Conservation (phyloP, 2,113 vertebrate genomes). For the Toxotes chatareus region DNA sequence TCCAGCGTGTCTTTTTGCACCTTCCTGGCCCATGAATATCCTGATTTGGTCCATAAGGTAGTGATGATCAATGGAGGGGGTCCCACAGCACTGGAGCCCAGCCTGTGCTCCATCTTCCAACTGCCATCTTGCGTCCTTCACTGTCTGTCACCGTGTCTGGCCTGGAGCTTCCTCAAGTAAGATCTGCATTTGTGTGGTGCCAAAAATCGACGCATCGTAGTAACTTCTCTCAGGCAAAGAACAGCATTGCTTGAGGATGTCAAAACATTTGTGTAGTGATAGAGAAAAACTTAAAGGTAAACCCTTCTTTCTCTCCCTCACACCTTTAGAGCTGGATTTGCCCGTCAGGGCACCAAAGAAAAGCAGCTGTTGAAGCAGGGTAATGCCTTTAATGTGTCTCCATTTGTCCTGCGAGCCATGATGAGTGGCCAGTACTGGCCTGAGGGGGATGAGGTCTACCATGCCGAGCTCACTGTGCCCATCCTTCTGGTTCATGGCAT, state of each 20-base stretch:
- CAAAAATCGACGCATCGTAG: neutral
- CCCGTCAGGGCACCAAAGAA: slow-evolving; percentile 96
- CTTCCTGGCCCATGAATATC: slow-evolving; percentile 97
- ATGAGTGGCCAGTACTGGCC: slow-evolving; percentile 99
- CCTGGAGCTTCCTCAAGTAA: slow-evolving; percentile 99
- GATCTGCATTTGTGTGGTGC: slow-evolving; percentile 39
- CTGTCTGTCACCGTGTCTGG: slow-evolving; percentile 95
- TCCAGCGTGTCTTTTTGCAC: slow-evolving; percentile 97
- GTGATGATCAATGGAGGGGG: slow-evolving; percentile 98
- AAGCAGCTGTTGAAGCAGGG: slow-evolving; percentile 96
- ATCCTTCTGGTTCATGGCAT: slow-evolving; percentile 95
- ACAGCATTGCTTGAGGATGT: neutral
- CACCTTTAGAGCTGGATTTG: slow-evolving; percentile 91
- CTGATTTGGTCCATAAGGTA: slow-evolving; percentile 96
- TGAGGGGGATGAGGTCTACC: slow-evolving; percentile 96
- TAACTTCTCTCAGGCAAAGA: neutral
- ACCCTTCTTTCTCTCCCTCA: neutral
- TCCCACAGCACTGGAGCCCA: slow-evolving; percentile 95
- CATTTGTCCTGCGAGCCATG: slow-evolving; percentile 96
- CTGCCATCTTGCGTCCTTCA: slow-evolving; percentile 94
- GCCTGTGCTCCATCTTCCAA: slow-evolving; percentile 97
- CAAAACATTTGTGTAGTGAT: neutral
- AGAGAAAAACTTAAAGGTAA: neutral
- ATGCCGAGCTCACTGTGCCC: slow-evolving; percentile 94
- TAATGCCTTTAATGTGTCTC: slow-evolving; percentile 96